Evolutionary conservation across 2,797 vertebrate species (phyloP).

Genomic region (Acestrorhynchus altus): DNA sequence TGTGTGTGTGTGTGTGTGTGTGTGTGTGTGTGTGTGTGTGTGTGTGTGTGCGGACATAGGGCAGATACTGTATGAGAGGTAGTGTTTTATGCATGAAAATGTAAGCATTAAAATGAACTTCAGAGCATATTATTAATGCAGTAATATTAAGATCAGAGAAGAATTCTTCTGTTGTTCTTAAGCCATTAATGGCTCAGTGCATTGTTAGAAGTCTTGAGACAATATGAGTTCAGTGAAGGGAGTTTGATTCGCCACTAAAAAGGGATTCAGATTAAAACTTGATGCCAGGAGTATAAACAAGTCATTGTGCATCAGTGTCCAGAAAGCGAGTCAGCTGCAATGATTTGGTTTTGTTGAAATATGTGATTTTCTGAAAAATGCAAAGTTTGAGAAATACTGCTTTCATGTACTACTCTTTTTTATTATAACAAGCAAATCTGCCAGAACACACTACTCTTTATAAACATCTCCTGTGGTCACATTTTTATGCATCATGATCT

Average conservation of each 20-base stretch:
- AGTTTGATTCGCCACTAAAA: background rate
- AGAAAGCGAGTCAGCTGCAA: background rate
- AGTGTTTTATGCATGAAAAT: conserved; percentile 35
- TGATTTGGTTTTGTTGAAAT: background rate
- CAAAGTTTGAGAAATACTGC: background rate
- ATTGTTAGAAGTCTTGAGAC: background rate
- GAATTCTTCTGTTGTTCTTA: background rate
- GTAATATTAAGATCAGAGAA: background rate
- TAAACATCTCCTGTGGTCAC: no score
- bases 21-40: background rate
- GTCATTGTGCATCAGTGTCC: background rate
- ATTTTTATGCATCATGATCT: background rate
- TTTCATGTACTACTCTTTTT: no score
- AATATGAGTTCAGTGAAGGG: background rate
- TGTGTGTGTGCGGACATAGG: background rate
- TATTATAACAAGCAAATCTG: no score
- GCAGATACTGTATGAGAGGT: background rate
- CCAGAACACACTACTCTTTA: no score
- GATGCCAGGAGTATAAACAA: conserved; percentile 1
- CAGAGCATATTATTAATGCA: conserved; percentile 40
- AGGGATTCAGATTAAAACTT: background rate
- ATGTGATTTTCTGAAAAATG: background rate
- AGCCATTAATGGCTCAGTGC: background rate
- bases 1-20: conserved; percentile 6
- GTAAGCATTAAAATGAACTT: conserved; percentile 25